Conservation (phyloP, 2,888 invertebrate genomes). For the Minunthozetes semirufus region DNA sequence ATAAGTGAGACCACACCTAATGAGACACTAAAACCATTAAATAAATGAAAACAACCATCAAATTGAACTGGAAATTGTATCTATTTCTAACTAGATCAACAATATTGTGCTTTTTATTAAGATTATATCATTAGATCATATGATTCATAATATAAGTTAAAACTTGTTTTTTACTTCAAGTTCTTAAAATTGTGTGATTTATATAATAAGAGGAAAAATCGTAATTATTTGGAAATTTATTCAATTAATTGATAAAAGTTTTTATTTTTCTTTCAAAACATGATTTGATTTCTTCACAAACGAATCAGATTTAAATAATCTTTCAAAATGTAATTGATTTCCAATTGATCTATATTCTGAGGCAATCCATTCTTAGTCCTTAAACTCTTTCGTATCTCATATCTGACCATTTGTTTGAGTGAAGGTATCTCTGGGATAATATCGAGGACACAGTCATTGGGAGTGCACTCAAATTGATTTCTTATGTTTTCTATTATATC, state of each 20-base stretch:
- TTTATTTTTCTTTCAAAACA: no score
- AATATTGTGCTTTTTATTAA: no score
- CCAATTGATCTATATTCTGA: not conserved
- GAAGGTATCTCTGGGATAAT: not conserved
- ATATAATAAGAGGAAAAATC: no score
- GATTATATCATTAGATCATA: no score
- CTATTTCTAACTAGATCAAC: no score
- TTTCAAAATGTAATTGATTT: not conserved
- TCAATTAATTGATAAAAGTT: no score
- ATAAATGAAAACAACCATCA: not conserved
- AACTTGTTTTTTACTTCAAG: no score
- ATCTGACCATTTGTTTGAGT: conserved; percentile 7
- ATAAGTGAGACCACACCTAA: not conserved
- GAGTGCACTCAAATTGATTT: not conserved
- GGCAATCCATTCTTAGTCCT: not conserved
- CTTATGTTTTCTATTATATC: not conserved
- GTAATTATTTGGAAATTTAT: no score
- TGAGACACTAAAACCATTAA: no score
- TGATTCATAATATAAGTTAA: no score
- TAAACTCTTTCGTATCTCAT: not conserved
- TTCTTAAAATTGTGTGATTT: no score
- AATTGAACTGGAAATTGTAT: not conserved
- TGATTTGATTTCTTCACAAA: not conserved
- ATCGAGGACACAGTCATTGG: not conserved
- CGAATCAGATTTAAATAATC: not conserved